Evolutionary conservation across 1,140 invertebrate genomes (phyloP).

Genomic region (Diorhabda carinulata): DNA sequence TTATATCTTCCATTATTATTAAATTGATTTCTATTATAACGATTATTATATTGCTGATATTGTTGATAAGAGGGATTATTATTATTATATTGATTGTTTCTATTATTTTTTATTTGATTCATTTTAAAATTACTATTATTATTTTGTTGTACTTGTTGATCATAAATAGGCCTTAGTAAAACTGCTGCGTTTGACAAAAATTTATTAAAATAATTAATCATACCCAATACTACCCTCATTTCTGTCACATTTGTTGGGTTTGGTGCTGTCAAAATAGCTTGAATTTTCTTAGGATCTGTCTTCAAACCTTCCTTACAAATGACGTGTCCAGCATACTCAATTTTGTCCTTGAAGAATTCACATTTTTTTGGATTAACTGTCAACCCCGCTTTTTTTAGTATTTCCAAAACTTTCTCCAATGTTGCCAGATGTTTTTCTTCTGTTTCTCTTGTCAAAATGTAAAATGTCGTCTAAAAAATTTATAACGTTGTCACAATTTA

Average conservation of each 20-base stretch:
- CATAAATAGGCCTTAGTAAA: not conserved
- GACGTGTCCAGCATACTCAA: constrained; percentile 27
- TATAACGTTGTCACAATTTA: constrained; percentile 16
- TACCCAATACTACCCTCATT: not conserved
- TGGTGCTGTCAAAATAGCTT: constrained; percentile 13
- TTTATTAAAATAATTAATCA: not conserved
- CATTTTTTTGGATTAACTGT: constrained; percentile 28
- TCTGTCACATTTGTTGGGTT: not conserved
- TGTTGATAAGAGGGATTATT: too few species aligned
- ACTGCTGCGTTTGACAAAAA: not conserved
- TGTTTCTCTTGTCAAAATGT: constrained; percentile 26
- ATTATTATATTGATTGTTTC: too few species aligned
- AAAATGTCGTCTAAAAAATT: constrained; percentile 28
- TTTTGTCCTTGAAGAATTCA: constrained; percentile 16
- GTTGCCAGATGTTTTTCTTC: constrained; percentile 25
- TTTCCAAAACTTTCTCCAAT: constrained; percentile 26
- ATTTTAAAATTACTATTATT: not conserved
- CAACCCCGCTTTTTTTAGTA: constrained; percentile 26
- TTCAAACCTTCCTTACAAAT: constrained; percentile 32
- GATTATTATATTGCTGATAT: too few species aligned
- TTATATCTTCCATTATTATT: too few species aligned
- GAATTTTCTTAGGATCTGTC: constrained; percentile 30
- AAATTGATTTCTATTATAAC: too few species aligned
- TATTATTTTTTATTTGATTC: too few species aligned
- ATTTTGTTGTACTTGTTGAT: not conserved